Percentiles rank a stretch among this genome's conserved stretches.
phyloP scores from a whole-genome alignment of 2,888 invertebrate species.

The Epinotia ramella region DNA sequence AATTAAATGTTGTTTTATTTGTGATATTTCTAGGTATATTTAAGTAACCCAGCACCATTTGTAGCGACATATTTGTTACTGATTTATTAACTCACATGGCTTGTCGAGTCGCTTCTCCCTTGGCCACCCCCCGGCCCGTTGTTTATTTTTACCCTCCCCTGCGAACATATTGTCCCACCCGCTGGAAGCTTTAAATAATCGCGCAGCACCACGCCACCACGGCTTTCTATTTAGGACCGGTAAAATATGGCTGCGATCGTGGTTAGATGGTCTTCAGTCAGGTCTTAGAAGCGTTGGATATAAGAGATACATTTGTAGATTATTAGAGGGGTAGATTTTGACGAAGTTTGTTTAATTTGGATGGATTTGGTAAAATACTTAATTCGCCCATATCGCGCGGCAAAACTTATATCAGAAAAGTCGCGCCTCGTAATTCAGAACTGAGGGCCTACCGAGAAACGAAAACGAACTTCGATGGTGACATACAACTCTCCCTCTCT shows the following conservation, averaged over 20 bases:
- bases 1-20: too few species aligned
- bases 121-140: constrained; percentile 53
- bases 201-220: constrained; percentile 32
- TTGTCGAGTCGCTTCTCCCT: constrained; percentile 35
- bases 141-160: constrained; percentile 57
- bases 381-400: too few species aligned
- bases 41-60: too few species aligned
- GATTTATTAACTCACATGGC: background rate
- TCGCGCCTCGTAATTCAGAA: too few species aligned
- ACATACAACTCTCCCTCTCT: too few species aligned
- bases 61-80: background rate
- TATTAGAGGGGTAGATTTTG: background rate
- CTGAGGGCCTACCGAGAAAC: too few species aligned
- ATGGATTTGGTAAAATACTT: too few species aligned
- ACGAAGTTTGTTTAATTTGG: too few species aligned
- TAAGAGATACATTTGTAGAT: background rate
- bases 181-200: constrained; percentile 36
- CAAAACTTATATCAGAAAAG: too few species aligned
- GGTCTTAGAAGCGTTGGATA: too few species aligned
- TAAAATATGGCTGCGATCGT: constrained; percentile 22
- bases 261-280: background rate
- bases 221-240: constrained; percentile 25
- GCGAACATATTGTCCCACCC: constrained; percentile 51
- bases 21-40: too few species aligned
- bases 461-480: too few species aligned